Conservation (phyloP, 2,888 invertebrate species). For the Syrista parreyssii region DNA sequence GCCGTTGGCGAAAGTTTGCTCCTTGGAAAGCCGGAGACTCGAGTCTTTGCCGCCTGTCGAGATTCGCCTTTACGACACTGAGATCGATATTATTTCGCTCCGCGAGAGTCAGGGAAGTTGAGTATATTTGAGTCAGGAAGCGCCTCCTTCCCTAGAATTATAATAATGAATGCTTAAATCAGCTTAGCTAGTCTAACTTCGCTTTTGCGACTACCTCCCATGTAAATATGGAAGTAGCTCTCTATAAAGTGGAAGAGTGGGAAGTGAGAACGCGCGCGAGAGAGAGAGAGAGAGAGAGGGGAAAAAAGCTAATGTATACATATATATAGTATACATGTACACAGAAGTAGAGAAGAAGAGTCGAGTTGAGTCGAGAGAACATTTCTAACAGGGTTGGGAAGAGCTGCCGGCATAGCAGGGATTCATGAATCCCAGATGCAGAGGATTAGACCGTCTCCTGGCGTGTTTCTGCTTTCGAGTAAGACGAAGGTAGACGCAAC, state of each 20-base stretch:
- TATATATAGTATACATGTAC: too few species aligned
- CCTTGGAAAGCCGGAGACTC: too few species aligned
- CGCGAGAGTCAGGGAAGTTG: conserved; percentile 39
- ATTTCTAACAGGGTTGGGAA: too few species aligned
- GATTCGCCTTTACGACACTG: conserved; percentile 11
- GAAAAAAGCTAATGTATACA: too few species aligned
- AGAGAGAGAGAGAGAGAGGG: conserved; percentile 26
- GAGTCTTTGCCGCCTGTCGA: too few species aligned
- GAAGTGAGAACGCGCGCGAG: conserved; percentile 28
- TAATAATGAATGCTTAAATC: conserved; percentile 65
- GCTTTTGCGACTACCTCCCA: conserved; percentile 58
- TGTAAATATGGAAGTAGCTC: conserved; percentile 64
- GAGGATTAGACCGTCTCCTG: conserved; percentile 57
- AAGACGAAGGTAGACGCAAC: conserved; percentile 36
- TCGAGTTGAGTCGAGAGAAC: too few species aligned
- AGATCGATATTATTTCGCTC: conserved; percentile 13
- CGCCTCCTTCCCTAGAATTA: conserved; percentile 59
- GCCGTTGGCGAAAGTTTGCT: too few species aligned
- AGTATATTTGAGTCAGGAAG: conserved; percentile 42
- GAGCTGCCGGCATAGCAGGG: conserved; percentile 36
- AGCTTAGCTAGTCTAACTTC: conserved; percentile 62
- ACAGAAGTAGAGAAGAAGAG: not conserved
- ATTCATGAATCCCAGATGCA: conserved; percentile 63
- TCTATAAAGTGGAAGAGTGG: conserved; percentile 37
- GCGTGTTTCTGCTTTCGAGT: conserved; percentile 53